These are phyloP conservation scores for Corynorhinus townsendii DNA, from an alignment of 2,113 vertebrate genomes.

Conservation along the genomic window DNA sequence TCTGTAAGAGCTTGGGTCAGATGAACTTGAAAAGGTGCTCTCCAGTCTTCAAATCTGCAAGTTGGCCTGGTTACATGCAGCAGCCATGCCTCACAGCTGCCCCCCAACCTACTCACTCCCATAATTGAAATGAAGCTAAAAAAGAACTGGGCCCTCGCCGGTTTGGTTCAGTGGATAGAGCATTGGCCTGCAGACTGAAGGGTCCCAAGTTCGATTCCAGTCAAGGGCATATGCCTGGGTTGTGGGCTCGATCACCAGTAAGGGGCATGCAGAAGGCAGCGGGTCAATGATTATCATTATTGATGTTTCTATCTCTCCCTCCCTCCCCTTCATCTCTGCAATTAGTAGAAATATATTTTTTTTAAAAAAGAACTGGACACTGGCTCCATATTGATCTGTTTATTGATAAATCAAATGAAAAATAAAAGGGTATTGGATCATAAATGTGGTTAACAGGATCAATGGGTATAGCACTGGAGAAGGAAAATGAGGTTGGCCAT, in stretches of 20 bases:
- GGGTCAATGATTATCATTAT: too few relatives aligned
- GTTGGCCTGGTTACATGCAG: neutral
- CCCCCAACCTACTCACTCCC: neutral
- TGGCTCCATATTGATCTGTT: constrained; percentile 34
- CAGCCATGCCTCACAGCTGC: too few relatives aligned
- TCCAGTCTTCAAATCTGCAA: neutral
- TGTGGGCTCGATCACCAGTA: too few relatives aligned
- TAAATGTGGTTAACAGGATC: neutral
- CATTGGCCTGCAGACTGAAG: too few relatives aligned
- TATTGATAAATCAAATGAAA: constrained; percentile 65
- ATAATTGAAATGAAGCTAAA: neutral
- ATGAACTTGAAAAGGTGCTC: neutral
- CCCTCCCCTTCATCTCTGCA: too few relatives aligned
- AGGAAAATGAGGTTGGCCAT: neutral
- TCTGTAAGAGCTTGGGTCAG: neutral
- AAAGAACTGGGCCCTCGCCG: neutral
- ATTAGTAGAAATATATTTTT: too few relatives aligned
- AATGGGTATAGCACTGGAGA: neutral
- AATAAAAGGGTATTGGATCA: neutral
- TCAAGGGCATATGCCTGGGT: too few relatives aligned
- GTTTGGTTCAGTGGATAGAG: too few relatives aligned
- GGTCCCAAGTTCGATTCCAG: too few relatives aligned
- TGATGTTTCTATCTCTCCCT: too few relatives aligned
- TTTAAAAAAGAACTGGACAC: neutral
- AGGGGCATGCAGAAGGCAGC: too few relatives aligned